Evolutionary conservation across 2,797 vertebrate species (phyloP).

Genomic region (Clarias pachynema): DNA sequence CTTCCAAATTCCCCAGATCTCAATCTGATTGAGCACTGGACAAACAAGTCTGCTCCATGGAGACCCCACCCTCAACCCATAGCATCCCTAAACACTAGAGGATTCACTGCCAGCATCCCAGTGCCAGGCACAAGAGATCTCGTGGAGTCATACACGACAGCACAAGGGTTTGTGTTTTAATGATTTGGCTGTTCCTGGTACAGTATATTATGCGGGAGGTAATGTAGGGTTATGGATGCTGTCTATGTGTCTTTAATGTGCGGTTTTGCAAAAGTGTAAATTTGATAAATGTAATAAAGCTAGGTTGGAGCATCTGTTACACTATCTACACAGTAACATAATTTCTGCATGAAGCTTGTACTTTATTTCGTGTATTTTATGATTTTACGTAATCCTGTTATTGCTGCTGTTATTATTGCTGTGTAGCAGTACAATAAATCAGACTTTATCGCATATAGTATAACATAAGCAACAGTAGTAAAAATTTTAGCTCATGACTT

Average conservation of each 20-base stretch:
- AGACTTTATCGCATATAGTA: background rate
- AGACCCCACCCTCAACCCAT: too few relatives aligned
- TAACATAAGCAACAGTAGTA: background rate
- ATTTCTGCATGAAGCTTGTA: background rate
- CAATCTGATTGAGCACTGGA: too few relatives aligned
- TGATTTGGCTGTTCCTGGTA: too few relatives aligned
- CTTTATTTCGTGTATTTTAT: background rate
- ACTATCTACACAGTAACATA: background rate
- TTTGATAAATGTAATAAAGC: background rate
- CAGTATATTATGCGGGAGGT: background rate
- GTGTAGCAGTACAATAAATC: too few relatives aligned
- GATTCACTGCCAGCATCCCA: too few relatives aligned
- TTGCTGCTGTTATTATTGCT: background rate
- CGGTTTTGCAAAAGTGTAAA: background rate
- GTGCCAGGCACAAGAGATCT: too few relatives aligned
- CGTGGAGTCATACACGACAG: too few relatives aligned
- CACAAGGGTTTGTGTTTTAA: background rate
- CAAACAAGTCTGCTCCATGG: too few relatives aligned
- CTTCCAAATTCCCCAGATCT: too few relatives aligned
- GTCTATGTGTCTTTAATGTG: background rate
- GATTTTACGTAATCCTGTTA: conserved; percentile 6
- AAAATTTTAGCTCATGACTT: background rate
- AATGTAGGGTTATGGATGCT: background rate
- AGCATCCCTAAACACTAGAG: too few relatives aligned
- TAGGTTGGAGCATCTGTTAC: background rate